Evolutionary conservation across 2,113 vertebrate species (phyloP).

Genomic region (Pristiophorus japonicus): DNA sequence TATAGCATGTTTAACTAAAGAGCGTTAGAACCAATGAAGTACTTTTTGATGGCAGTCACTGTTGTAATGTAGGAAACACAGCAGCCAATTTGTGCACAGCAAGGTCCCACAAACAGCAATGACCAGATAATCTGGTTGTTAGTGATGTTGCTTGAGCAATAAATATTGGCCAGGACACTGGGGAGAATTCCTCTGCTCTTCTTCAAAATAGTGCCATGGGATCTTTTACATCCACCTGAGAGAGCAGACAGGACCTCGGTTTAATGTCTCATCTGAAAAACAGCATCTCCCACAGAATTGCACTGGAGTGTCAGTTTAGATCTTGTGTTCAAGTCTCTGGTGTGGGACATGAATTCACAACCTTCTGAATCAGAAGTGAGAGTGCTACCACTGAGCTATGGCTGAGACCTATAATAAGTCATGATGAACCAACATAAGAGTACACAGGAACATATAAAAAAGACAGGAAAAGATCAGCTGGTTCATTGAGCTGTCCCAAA

Average conservation of each 20-base stretch:
- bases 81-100: not conserved
- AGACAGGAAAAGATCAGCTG: not conserved
- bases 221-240: not conserved
- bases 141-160: not conserved
- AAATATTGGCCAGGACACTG: not conserved
- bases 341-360: not conserved
- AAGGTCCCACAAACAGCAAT: not conserved
- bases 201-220: not conserved
- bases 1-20: not conserved
- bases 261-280: not conserved
- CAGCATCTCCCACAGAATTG: not conserved
- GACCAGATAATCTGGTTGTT: not conserved
- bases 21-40: not conserved
- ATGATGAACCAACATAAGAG: not conserved
- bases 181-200: not conserved
- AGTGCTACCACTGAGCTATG: not conserved
- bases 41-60: not conserved
- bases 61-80: not conserved
- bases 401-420: not conserved
- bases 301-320: not conserved
- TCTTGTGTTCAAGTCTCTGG: not conserved
- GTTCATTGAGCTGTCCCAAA: not conserved
- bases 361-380: not conserved
- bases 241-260: not conserved
- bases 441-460: not conserved